Evolutionary conservation across 30 jellyfish, hydroid and myxozoan genomes (phyloP).

Genomic region (Clytia hemisphaerica): DNA sequence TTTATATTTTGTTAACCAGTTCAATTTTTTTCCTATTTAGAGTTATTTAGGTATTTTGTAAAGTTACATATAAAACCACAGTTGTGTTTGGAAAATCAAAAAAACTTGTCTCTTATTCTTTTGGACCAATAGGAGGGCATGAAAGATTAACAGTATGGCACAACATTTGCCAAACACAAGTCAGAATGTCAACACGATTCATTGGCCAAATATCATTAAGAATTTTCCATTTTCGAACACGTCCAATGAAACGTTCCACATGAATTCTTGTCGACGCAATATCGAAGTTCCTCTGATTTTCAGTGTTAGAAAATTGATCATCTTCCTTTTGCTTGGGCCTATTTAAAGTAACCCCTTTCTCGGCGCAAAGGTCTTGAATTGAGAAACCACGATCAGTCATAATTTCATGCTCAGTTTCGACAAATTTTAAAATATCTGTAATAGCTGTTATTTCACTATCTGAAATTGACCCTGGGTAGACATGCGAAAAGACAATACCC

Average conservation of each 20-base stretch:
- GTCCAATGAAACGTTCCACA: constrained; percentile 19
- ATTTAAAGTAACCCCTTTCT: constrained; percentile 20
- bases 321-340: too few relatives aligned
- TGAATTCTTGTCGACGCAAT: constrained; percentile 20
- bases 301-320: constrained; percentile 9
- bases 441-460: constrained; percentile 11
- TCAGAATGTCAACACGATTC: constrained; percentile 12
- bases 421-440: constrained; percentile 7
- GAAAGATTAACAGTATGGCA: constrained; percentile 28
- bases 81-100: background rate
- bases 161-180: constrained; percentile 21
- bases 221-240: constrained; percentile 22
- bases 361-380: constrained; percentile 7
- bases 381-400: constrained; percentile 19
- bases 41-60: background rate
- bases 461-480: constrained; percentile 21
- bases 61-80: background rate
- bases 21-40: too few relatives aligned
- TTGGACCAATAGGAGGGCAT: constrained; percentile 37
- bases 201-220: constrained; percentile 13
- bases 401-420: constrained; percentile 17
- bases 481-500: constrained; percentile 1
- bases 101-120: background rate
- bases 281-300: background rate
- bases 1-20: too few relatives aligned